These are phyloP conservation scores for Tipula lateralis DNA, from an alignment of 2,888 invertebrate genomes.

Conservation along the genomic window DNA sequence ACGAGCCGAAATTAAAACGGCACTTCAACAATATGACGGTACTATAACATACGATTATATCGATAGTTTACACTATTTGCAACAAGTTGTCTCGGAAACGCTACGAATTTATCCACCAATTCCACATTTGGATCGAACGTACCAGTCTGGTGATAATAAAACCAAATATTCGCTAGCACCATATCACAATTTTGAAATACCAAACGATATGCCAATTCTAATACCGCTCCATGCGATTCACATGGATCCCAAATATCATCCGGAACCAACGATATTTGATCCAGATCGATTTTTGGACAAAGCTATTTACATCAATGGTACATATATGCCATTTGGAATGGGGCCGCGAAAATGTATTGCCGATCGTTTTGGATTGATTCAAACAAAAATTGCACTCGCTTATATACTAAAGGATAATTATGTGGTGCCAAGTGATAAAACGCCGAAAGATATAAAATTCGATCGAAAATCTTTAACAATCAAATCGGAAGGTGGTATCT, in stretches of 20 bases:
- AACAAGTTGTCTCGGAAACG: constrained; percentile 46
- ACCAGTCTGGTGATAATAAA: constrained; percentile 38
- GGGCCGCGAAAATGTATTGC: constrained; percentile 47
- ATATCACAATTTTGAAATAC: constrained; percentile 40
- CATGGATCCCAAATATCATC: constrained; percentile 45
- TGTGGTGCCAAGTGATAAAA: constrained; percentile 41
- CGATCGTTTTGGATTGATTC: constrained; percentile 46
- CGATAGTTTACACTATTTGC: constrained; percentile 48
- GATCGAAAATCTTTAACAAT: constrained; percentile 44
- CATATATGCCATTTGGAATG: constrained; percentile 48
- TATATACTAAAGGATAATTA: constrained; percentile 44
- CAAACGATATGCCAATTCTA: constrained; percentile 44
- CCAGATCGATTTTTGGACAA: constrained; percentile 47
- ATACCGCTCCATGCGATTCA: constrained; percentile 45
- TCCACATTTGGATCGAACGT: constrained; percentile 46
- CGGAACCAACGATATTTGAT: constrained; percentile 44
- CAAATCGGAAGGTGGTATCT: constrained; percentile 45
- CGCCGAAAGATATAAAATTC: constrained; percentile 41
- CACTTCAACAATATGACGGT: constrained; percentile 43
- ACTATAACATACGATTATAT: constrained; percentile 47
- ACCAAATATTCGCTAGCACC: constrained; percentile 40
- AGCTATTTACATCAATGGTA: constrained; percentile 43
- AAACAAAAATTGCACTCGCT: constrained; percentile 46
- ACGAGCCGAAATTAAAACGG: constrained; percentile 47
- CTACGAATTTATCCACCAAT: constrained; percentile 47